Evolutionary conservation across 1,140 invertebrate genomes (phyloP).

Genomic region (Formica exsecta): DNA sequence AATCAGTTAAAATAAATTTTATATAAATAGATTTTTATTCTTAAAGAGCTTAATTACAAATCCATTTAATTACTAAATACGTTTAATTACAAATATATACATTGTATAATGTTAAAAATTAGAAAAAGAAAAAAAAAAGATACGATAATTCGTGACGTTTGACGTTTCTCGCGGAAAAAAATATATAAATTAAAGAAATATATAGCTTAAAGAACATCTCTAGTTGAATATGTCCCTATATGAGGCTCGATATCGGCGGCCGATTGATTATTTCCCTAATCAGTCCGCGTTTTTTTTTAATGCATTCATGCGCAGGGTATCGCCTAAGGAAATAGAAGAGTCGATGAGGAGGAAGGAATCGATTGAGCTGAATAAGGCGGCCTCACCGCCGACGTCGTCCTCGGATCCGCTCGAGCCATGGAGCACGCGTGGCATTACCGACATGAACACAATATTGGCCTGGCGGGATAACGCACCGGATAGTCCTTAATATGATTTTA

Average conservation of each 20-base stretch:
- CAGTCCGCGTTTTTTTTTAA: constrained; percentile 60
- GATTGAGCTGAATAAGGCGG: constrained; percentile 72
- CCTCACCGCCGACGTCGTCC: constrained; percentile 82
- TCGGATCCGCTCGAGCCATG: constrained; percentile 91
- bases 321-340: constrained; percentile 78
- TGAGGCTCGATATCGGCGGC: background rate
- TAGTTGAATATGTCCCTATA: background rate
- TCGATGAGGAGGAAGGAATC: constrained; percentile 68
- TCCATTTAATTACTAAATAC: no score
- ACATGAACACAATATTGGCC: constrained; percentile 91
- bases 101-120: background rate
- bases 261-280: constrained; percentile 64
- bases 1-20: background rate
- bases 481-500: constrained; percentile 81
- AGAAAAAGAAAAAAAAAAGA: background rate
- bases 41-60: background rate
- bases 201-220: background rate
- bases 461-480: constrained; percentile 86
- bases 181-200: background rate
- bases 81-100: background rate
- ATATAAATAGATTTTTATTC: background rate
- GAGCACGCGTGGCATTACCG: constrained; percentile 90
- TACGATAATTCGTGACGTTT: background rate
- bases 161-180: background rate
- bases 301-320: constrained; percentile 82